Conservation (phyloP, 2,888 invertebrate species). For the Eilema sororculum region DNA sequence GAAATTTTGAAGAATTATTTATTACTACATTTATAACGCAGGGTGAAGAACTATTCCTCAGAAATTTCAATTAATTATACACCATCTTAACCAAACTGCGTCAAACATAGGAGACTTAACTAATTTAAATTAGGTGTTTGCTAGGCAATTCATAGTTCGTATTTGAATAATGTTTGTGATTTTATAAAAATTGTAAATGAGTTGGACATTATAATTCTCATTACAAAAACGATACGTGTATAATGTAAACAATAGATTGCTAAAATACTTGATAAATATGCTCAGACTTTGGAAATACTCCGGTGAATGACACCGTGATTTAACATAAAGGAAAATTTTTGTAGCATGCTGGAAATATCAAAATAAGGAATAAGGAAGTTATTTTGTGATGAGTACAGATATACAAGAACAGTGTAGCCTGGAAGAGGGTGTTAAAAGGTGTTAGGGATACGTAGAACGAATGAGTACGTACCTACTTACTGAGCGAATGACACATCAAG, state of each 20-base stretch:
- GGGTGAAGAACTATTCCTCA: conserved; percentile 5
- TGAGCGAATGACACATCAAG: no score
- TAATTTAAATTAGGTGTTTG: conserved; percentile 59
- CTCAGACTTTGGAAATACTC: background rate
- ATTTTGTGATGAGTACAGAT: no score
- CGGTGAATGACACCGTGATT: conserved; percentile 14
- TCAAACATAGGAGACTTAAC: conserved; percentile 49
- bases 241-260: conserved; percentile 16
- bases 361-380: background rate
- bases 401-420: no score
- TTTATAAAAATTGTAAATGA: conserved; percentile 46
- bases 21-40: background rate
- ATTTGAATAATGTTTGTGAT: conserved; percentile 54
- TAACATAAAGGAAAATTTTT: background rate
- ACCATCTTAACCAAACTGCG: conserved; percentile 51
- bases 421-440: no score
- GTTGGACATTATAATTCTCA: conserved; percentile 23
- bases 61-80: conserved; percentile 36
- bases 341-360: background rate
- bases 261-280: conserved; percentile 18
- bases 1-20: background rate
- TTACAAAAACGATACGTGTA: conserved; percentile 20
- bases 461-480: no score
- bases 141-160: conserved; percentile 57
- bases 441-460: no score